Evolutionary conservation across 2,797 vertebrate genomes (phyloP), one percentile per base, ranked within the genome.

Genomic region (Atherinosoma microstoma): DNA sequence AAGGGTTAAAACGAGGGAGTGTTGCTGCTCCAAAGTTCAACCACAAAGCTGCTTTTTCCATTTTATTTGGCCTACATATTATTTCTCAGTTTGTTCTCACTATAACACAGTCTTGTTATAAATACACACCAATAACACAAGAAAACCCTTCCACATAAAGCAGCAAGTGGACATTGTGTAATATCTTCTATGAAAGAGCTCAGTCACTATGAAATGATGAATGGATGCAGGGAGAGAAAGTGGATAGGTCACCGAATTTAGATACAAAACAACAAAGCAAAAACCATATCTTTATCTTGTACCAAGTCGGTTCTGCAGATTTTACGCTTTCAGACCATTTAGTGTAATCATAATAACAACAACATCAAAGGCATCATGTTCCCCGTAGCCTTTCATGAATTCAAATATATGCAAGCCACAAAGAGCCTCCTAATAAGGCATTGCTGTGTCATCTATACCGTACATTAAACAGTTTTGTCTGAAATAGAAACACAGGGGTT

Each of bases 21-120:
- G 54, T 67, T 64, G 4, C 54, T 45, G 58, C 34, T 70, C 67
- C 62, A 77, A 84, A 82, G 79, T 68, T 79, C 65, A 83, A 4
- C n/a, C 45, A 34, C 69, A 61, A 10, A 47, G 24, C n/a, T 57
- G 40, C 35, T 34, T 61, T 51, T 22, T 35, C 12, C 32, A 13
- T 58, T 13, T 22, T 1, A 32, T 64, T 27, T 11, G 7, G 7
- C 7, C 45, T 49, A 40, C 18, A 57, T 42, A 13, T 66, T 2
- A 20, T n/a, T 29, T 42, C 6, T 9, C 8, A 29, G 12, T 3
- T 30, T 29, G 15, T n/a, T 51, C 10, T 11, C 47, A 11, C 47
- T 22, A 22, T 51, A 22, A 54, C 51, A 29, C 24, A 27, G 12
- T 27, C 51, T 24, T 27, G 51, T 53, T 53, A 24, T 53, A 24